Base-by-base conservation (phyloP, 2,888 invertebrate genomes). In the Eledone cirrhosa region DNA sequence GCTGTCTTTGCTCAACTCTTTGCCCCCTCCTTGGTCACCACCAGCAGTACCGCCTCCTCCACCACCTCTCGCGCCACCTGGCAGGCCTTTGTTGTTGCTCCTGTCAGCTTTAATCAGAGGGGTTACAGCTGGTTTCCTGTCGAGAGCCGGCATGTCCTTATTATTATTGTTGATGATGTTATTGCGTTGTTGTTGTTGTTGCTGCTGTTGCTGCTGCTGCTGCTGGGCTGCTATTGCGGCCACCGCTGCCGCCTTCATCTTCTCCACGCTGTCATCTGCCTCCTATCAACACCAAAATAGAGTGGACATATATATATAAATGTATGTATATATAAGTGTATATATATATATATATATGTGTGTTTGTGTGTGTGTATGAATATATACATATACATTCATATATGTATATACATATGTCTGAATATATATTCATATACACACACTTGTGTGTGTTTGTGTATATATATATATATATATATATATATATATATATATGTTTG, bases 221-320 rank as follows among this genome's bases (percentile, higher is more conserved):
- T 29, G 31, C 19, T 41, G 29, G 31, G 79, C 75, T 0, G 22
- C 29, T 31, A 41, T 29, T 77, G 78, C 76, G 47, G 78, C 77
- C 13, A 65, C 77, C 27, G 75, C 78, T 53, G 79, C 78, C 33
- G 33, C 77, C 31, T 67, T 69, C 67, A 41, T 78, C 67, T 80
- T 48, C 63, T 78, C 80, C 47, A 77, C 69, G 53, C 48, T 80
- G 29, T 33, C 33, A 22, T 72, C 69, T 4, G n/a, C 31, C 0
- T 72, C 69, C 69, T 72, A 31, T 3, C n/a, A n/a, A n/a, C n/a
- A n/a, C n/a, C n/a, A n/a, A n/a, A n/a, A n/a, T n/a, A n/a, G n/a
- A n/a, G n/a, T n/a, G n/a, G n/a, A n/a, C n/a, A n/a, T n/a, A n/a
- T n/a, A n/a, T n/a, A n/a, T n/a, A n/a, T n/a, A n/a, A n/a, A n/a